Conservation (phyloP, 2,113 vertebrate species). For the Macaca fascicularis region T2T-MFA8v1.1 NC_088393.1:5183501-5184000, state of each 20-base stretch:
- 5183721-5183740: background rate
- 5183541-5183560: background rate
- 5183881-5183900: constrained; percentile 94
- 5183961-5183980: background rate
- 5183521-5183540: background rate
- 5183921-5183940: constrained; percentile 83
- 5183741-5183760: background rate
- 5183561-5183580: background rate
- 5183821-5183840: background rate
- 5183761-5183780: too few species aligned
- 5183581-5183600: background rate
- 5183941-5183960: constrained; percentile 82
- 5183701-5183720: background rate
- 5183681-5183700: background rate
- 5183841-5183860: constrained; percentile 80
- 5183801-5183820: background rate
- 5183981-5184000: background rate
- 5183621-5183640: background rate
- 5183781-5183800: accelerated
- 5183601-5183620: too few species aligned
- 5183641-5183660: background rate
- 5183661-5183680: background rate
- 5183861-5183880: constrained; percentile 96
- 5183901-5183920: constrained; percentile 88
- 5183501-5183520: too few species aligned